phyloP scores from a whole-genome alignment of 2,888 invertebrate species.

The Noctua pronuba region DNA sequence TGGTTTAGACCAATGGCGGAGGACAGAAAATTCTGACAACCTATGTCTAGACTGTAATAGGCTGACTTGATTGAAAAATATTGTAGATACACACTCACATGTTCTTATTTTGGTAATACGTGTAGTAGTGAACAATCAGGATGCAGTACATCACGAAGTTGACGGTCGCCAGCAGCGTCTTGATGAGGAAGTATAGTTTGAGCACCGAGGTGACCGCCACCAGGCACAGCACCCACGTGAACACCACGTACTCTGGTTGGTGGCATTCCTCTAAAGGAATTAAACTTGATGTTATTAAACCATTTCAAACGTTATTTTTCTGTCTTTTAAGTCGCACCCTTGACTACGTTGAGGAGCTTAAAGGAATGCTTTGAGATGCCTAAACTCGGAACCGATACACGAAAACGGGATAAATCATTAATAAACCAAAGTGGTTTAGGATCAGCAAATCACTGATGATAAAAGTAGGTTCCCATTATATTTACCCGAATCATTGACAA shows the following conservation, averaged over 20 bases:
- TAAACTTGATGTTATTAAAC: background rate
- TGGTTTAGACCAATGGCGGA: background rate
- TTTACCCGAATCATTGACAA: slow-evolving; percentile 10
- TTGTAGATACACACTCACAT: slow-evolving; percentile 76
- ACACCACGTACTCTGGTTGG: slow-evolving; percentile 97
- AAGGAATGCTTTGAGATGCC: background rate
- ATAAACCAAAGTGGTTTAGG: background rate
- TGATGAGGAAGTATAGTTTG: slow-evolving; percentile 96
- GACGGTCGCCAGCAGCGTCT: slow-evolving; percentile 94
- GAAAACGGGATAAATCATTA: background rate
- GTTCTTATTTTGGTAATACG: slow-evolving; percentile 78
- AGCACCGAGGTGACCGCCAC: slow-evolving; percentile 97
- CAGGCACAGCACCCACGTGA: slow-evolving; percentile 97
- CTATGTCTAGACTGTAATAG: background rate
- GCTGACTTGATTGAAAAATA: background rate
- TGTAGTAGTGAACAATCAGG: slow-evolving; percentile 92
- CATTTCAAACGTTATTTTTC: background rate
- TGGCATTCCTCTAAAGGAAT: slow-evolving; percentile 85
- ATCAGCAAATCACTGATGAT: background rate
- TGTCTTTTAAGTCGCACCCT: background rate
- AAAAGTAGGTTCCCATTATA: background rate
- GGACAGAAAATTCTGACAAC: background rate
- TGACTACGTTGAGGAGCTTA: background rate
- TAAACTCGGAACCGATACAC: too few relatives aligned
- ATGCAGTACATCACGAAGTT: slow-evolving; percentile 94